phyloP scores from a whole-genome alignment of 2,888 invertebrate genomes.

The Callosobruchus maculatus region DNA sequence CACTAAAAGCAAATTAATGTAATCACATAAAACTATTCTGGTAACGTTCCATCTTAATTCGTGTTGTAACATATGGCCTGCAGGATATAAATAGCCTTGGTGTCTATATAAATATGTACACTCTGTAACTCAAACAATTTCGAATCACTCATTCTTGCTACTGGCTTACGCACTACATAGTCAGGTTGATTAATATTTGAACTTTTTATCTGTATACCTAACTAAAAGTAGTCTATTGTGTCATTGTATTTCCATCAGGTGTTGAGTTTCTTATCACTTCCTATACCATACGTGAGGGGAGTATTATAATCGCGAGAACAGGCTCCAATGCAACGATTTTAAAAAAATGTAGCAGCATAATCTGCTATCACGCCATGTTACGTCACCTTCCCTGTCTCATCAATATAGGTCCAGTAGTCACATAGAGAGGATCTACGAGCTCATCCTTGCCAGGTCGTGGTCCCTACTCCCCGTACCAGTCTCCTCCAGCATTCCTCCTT shows the following conservation, averaged over 20 bases:
- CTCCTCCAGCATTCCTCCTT: no score
- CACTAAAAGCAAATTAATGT: neutral
- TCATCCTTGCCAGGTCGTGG: no score
- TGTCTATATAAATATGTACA: neutral
- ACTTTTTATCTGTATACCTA: neutral
- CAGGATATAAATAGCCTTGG: neutral
- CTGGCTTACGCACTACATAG: neutral
- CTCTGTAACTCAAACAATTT: neutral
- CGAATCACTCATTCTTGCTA: neutral
- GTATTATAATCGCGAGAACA: no score
- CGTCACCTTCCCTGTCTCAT: no score
- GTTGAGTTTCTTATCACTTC: neutral
- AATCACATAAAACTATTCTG: neutral
- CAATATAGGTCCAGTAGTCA: no score
- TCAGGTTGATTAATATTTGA: neutral
- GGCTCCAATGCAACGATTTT: no score
- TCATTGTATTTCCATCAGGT: neutral
- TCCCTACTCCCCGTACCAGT: no score
- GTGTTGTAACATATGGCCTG: neutral
- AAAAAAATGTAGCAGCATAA: no score
- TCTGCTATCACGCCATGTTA: no score
- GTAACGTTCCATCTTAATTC: neutral
- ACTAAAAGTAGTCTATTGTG: neutral
- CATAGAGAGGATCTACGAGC: no score
- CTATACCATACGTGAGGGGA: no score